Evolutionary conservation across 2,888 invertebrate species (phyloP), one percentile per base, ranked within the genome.

Genomic region (Orthosia gracilis): DNA sequence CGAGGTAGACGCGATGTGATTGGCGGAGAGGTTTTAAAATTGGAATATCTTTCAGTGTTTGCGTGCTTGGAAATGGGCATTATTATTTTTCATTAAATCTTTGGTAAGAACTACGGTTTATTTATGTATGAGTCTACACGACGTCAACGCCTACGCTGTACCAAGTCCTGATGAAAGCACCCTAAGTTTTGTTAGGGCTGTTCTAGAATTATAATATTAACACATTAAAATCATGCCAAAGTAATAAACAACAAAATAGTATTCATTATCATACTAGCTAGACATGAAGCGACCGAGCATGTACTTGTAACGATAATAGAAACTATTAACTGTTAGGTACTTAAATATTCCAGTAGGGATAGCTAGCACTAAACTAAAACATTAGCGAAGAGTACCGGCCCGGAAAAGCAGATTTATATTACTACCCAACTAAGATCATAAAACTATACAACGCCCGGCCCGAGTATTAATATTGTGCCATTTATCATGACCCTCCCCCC

Each of bases 361-460:
- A 74, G 72, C 66, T 65, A 75, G 76, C 40, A 83, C 90, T 91
- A 91, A 93, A 92, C 91, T 91, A 90, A 91, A 92, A 88, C 89
- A 89, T 88, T 88, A 90, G 87, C 89, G 84, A 90, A 90, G 91
- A 90, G 85, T 80, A 87, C 87, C 89, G 88, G 91, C 85, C 91
- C 93, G 94, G 94, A 93, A 94, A 94, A 94, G 93, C 94, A 95
- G 95, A 95, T 96, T 95, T 95, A 95, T 94, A 95, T 93, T 93
- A 94, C 93, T 93, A 92, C 94, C 94, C 93, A 95, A 96, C 96
- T 96, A 95, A 96, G 96, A 96, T 96, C 95, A 96, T 96, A 96
- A 96, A 96, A 96, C 95, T 95, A 94, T 95, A 95, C 92, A 93
- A 91, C 92, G 92, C 92, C 91, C 91, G 90, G 90, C 92, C 94